Percentiles rank a stretch among this genome's conserved stretches.
These are phyloP conservation scores for Leuciscus waleckii DNA, from an alignment of 2,797 vertebrate genomes.

Conservation along the genomic window DNA sequence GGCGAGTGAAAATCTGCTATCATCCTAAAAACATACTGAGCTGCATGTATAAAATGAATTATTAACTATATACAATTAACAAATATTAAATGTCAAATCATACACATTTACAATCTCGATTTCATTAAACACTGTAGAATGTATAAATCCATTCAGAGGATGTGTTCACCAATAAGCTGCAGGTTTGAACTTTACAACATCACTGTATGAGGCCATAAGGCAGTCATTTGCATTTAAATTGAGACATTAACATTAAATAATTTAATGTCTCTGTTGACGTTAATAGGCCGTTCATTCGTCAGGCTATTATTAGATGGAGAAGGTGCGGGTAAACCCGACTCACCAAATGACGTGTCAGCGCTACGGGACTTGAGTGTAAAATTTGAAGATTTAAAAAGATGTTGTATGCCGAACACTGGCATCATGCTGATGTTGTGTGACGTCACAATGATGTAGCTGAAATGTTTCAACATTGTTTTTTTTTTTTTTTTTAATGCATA, in stretches of 20 bases:
- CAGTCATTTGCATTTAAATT: conserved; percentile 79
- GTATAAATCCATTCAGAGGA: conserved; percentile 8
- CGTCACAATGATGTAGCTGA: background rate
- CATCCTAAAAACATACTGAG: background rate
- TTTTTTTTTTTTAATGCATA: conserved; percentile 1
- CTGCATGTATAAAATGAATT: background rate
- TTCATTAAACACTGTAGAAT: conserved; percentile 4
- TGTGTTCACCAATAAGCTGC: conserved; percentile 48
- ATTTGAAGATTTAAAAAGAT: background rate
- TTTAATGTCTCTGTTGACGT: conserved; percentile 58
- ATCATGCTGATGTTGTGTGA: background rate
- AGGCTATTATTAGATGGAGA: conserved; percentile 63
- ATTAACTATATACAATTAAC: background rate
- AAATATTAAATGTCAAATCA: background rate
- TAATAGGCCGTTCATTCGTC: conserved; percentile 71
- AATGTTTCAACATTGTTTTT: background rate
- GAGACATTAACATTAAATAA: conserved; percentile 73
- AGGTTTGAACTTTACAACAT: conserved; percentile 69
- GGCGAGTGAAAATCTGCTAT: background rate
- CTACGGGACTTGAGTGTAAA: conserved; percentile 2
- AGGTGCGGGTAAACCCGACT: conserved; percentile 63
- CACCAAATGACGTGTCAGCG: background rate
- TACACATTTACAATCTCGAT: background rate
- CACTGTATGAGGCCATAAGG: conserved; percentile 73
- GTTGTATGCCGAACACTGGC: background rate